Evolutionary conservation across 2,113 vertebrate genomes (phyloP).

Genomic region (Phylloscopus trochiloides): DNA sequence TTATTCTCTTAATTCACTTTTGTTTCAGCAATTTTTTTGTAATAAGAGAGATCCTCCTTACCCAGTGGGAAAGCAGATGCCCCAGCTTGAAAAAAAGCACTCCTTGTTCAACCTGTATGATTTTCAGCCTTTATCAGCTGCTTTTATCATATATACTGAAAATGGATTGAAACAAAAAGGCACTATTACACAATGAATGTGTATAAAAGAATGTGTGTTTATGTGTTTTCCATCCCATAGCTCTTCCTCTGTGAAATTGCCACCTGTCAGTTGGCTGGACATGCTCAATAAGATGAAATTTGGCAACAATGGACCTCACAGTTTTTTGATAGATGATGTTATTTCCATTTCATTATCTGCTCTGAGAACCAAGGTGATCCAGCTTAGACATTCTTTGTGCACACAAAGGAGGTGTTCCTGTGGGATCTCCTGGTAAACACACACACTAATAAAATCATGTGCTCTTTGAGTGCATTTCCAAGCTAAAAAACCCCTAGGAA

Average conservation of each 20-base stretch:
- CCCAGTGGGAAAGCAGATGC: constrained; percentile 1
- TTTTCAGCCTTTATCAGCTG: constrained; percentile 25
- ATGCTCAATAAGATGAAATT: constrained; percentile 34
- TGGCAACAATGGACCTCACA: background rate
- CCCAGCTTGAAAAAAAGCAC: constrained; percentile 2
- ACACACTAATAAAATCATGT: background rate
- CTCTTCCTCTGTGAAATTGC: constrained; percentile 37
- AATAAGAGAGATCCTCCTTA: background rate
- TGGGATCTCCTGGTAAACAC: background rate
- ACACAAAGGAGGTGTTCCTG: background rate
- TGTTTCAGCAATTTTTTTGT: background rate
- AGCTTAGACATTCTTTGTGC: constrained; percentile 5
- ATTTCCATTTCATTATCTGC: constrained; percentile 33
- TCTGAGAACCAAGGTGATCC: background rate
- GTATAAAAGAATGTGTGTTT: constrained; percentile 32
- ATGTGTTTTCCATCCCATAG: background rate
- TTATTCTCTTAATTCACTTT: background rate
- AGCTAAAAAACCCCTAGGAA: background rate
- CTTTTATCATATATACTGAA: constrained; percentile 16
- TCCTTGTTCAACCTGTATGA: constrained; percentile 22
- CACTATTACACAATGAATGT: constrained; percentile 9
- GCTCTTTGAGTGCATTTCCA: background rate
- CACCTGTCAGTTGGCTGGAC: constrained; percentile 58
- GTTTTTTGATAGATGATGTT: constrained; percentile 34
- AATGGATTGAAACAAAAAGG: constrained; percentile 33